Evolutionary conservation across 2,888 invertebrate species (phyloP).

Genomic region (Trichopria drosophilae): DNA sequence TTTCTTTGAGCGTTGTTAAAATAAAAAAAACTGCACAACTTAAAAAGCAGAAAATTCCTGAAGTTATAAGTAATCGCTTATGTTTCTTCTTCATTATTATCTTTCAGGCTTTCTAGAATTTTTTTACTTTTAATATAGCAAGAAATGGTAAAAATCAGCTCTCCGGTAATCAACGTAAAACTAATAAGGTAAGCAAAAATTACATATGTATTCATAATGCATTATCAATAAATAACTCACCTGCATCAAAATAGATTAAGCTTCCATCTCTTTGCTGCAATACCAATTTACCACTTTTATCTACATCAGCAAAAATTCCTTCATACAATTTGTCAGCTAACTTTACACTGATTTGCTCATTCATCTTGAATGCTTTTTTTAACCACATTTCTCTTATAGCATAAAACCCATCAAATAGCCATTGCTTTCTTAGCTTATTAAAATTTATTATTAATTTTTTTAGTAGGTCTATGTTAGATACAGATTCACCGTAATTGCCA

Average conservation of each 20-base stretch:
- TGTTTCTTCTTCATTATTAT: constrained; percentile 28
- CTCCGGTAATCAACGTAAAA: constrained; percentile 24
- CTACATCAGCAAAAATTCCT: constrained; percentile 26
- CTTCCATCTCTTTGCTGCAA: constrained; percentile 26
- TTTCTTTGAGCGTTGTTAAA: constrained; percentile 28
- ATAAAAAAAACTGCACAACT: constrained; percentile 23
- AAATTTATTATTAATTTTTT: constrained; percentile 24
- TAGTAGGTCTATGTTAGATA: constrained; percentile 24
- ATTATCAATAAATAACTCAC: constrained; percentile 25
- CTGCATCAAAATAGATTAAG: constrained; percentile 27
- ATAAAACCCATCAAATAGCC: constrained; percentile 26
- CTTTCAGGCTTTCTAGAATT: constrained; percentile 27
- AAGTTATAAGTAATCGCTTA: constrained; percentile 27
- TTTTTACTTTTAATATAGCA: constrained; percentile 27
- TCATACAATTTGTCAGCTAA: constrained; percentile 26
- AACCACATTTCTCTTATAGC: constrained; percentile 26
- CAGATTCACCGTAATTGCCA: constrained; percentile 25
- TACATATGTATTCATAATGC: constrained; percentile 22
- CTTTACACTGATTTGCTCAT: constrained; percentile 25
- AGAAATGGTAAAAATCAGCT: constrained; percentile 27
- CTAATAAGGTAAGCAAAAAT: constrained; percentile 29
- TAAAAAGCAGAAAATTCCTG: constrained; percentile 28
- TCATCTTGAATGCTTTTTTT: constrained; percentile 25
- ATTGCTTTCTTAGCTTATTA: constrained; percentile 26
- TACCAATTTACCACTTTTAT: constrained; percentile 24